Base-by-base conservation (phyloP, 2,113 vertebrate genomes). In the Origma solitaria region DNA sequence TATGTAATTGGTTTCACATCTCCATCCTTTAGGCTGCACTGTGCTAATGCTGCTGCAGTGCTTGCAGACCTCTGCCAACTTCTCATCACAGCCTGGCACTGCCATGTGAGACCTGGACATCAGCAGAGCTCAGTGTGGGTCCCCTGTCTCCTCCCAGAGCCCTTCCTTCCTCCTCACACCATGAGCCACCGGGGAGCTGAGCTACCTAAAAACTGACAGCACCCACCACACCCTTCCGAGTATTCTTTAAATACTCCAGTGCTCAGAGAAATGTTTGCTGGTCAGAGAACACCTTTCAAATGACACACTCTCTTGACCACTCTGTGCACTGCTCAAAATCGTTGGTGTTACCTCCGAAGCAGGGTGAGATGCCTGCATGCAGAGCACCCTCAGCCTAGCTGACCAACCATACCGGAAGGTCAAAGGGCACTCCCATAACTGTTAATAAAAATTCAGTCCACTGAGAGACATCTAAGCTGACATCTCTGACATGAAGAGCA, bases 161-260 rank as follows among this genome's bases (percentile, higher is more conserved):
- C 23, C 23, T 30, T 54, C 35, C 22, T 50, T 30, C 58, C 45
- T 66, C 47, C 65, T 81, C 50, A 21, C 27, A 64, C 37, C 21
- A 4, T 0, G 10, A 50, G 42, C 11, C 1, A 0, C 2, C 61
- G 17, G 62, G 53, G 22, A 56, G 27, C 19, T 24, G 71, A 87
- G 35, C 42, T 6, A 1, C 71, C 66, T 37, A 12, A 88, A 85
- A 88, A 20, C 49, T 23, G 15, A 27, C 25, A 66, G 47, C 7
- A 68, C n/a, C 14, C 15, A 24, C 18, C 61, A 27, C 60, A 23
- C 3, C 8, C 27, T 54, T n/a, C 28, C 0, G 0, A 75, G 38
- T 7, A 20, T 7, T 77, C 60, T 35, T 70, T 33, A 57, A 58
- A 49, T 31, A 25, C 30, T 37, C 64, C 51, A 45, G 4, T 6